Conservation (phyloP, 2,113 vertebrate species). For the Crotalus horridus region DNA sequence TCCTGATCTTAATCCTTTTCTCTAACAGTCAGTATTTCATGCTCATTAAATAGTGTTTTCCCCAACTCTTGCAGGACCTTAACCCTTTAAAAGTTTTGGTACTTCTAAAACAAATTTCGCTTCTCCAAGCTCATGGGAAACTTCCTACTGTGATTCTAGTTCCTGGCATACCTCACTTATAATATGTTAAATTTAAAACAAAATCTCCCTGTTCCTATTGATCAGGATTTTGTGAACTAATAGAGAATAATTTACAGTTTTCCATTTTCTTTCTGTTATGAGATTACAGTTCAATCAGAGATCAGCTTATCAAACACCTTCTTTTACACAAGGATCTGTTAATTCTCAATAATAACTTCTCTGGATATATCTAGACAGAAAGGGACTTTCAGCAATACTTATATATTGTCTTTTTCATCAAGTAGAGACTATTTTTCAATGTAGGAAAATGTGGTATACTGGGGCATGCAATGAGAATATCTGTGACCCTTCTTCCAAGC, state of each 20-base stretch:
- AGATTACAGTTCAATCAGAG: neutral
- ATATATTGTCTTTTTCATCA: neutral
- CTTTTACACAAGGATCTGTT: neutral
- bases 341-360: neutral
- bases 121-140: neutral
- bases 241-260: neutral
- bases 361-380: neutral
- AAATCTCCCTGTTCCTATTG: neutral
- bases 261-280: neutral
- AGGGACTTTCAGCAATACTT: neutral
- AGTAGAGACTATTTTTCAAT: neutral
- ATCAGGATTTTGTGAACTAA: neutral
- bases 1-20: neutral
- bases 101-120: neutral
- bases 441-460: neutral
- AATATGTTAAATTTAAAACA: neutral
- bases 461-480: neutral
- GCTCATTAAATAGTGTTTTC: neutral
- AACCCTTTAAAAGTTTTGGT: neutral
- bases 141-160: neutral
- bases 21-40: neutral
- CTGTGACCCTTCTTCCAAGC: neutral
- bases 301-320: neutral
- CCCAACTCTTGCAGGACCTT: accelerated
- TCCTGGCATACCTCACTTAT: neutral